Conservation (phyloP, 2,113 vertebrate genomes). For the Pampusana beccarii region DNA sequence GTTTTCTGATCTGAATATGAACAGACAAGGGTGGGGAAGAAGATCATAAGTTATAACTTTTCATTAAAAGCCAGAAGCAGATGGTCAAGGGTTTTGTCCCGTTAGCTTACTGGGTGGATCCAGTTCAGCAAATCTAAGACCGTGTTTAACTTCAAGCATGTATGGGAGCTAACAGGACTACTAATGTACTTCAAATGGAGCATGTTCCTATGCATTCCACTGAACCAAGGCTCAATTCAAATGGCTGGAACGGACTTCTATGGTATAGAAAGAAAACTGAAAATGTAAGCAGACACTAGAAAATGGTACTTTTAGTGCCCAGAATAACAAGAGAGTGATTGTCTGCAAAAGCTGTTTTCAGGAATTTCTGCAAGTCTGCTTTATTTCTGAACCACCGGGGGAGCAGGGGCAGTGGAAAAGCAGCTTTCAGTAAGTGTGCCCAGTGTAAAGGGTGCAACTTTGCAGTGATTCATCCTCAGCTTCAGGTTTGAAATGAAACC, state of each 20-base stretch:
- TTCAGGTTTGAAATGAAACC: constrained; percentile 11
- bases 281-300: background rate
- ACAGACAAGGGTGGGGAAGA: background rate
- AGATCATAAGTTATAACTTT: constrained; percentile 35
- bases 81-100: background rate
- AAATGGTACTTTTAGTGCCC: constrained; percentile 45
- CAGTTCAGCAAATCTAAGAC: background rate
- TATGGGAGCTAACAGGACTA: background rate
- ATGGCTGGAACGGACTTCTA: background rate
- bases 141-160: background rate
- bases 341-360: constrained; percentile 25
- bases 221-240: background rate
- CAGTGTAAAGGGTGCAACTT: constrained; percentile 5
- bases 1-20: constrained; percentile 38
- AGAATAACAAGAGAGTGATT: constrained; percentile 70
- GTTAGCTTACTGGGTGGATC: background rate
- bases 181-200: background rate
- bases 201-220: background rate
- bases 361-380: constrained; percentile 64
- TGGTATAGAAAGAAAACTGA: constrained; percentile 5
- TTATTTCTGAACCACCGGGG: constrained; percentile 63
- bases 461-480: constrained; percentile 61
- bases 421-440: constrained; percentile 49
- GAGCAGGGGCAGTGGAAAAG: constrained; percentile 64
- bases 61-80: constrained; percentile 42